Conservation (phyloP, 2,797 vertebrate genomes). For the Leptodactylus fallax region DNA sequence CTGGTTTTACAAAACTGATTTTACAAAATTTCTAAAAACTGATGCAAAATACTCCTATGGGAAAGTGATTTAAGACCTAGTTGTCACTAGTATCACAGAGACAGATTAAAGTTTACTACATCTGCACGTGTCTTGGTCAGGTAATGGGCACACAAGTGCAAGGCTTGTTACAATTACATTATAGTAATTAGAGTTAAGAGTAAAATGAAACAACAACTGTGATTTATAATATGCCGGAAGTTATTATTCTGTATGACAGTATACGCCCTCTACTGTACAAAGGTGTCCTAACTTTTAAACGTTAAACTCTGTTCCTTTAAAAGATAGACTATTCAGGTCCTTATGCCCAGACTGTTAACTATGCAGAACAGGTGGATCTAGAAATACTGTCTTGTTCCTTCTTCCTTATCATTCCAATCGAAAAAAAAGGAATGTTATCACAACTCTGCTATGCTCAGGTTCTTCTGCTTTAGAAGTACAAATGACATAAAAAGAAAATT, state of each 20-base stretch:
- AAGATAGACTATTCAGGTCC: background rate
- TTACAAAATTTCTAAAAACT: too few relatives aligned
- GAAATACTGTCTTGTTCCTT: slow-evolving; percentile 35
- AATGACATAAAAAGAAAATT: background rate
- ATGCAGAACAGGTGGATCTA: slow-evolving; percentile 45
- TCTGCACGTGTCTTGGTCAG: background rate
- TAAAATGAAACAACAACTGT: too few relatives aligned
- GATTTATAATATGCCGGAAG: background rate
- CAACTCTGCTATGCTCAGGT: background rate
- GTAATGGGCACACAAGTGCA: background rate
- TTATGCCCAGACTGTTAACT: slow-evolving; percentile 17
- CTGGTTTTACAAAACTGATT: too few relatives aligned
- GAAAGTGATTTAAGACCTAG: too few relatives aligned
- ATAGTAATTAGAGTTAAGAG: background rate
- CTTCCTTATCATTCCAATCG: slow-evolving; percentile 52
- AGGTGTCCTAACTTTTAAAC: background rate
- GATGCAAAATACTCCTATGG: too few relatives aligned
- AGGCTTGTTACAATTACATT: background rate
- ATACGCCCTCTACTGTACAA: background rate
- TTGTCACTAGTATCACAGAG: too few relatives aligned
- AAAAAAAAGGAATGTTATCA: slow-evolving; percentile 51
- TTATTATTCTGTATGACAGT: background rate
- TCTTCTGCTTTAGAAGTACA: background rate
- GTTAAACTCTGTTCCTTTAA: background rate
- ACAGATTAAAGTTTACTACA: too few relatives aligned